Evolutionary conservation across 2,888 invertebrate genomes (phyloP).

Genomic region (Daptonema setosum): DNA sequence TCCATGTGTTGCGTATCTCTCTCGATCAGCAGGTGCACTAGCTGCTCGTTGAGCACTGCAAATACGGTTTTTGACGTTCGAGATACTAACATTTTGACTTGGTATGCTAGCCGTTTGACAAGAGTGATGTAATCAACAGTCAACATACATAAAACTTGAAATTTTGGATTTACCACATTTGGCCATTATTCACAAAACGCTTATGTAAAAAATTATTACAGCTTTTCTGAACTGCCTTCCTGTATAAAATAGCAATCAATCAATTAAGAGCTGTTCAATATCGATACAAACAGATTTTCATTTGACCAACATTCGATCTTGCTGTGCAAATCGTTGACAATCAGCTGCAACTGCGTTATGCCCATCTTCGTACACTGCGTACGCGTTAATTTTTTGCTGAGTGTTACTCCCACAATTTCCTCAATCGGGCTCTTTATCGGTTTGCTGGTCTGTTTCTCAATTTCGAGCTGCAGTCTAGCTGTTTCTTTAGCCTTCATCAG

Average conservation of each 20-base stretch:
- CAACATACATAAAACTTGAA: too few relatives aligned
- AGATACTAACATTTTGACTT: too few relatives aligned
- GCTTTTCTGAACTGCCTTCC: too few relatives aligned
- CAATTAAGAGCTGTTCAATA: too few relatives aligned
- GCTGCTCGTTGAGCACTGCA: slow-evolving; percentile 54
- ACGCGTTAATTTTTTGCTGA: slow-evolving; percentile 44
- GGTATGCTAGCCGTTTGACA: too few relatives aligned
- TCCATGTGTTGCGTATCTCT: slow-evolving; percentile 86
- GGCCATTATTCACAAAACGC: too few relatives aligned
- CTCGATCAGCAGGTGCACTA: slow-evolving; percentile 66
- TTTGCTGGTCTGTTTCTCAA: slow-evolving; percentile 21
- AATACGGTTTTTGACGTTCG: slow-evolving; percentile 5
- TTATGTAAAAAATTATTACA: too few relatives aligned
- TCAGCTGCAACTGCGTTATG: slow-evolving; percentile 72
- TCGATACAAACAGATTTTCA: too few relatives aligned
- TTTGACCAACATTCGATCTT: slow-evolving; percentile 51
- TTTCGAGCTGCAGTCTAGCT: slow-evolving; percentile 65
- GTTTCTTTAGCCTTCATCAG: slow-evolving; percentile 69
- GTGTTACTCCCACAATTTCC: slow-evolving; percentile 40
- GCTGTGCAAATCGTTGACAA: slow-evolving; percentile 76
- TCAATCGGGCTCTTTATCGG: slow-evolving; percentile 50
- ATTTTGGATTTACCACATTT: too few relatives aligned
- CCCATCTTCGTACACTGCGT: slow-evolving; percentile 45
- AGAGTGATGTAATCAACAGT: too few relatives aligned
- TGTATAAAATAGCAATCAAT: too few relatives aligned